Base-by-base conservation (phyloP, 2,113 vertebrate genomes). In the Sminthopsis crassicaudata region DNA sequence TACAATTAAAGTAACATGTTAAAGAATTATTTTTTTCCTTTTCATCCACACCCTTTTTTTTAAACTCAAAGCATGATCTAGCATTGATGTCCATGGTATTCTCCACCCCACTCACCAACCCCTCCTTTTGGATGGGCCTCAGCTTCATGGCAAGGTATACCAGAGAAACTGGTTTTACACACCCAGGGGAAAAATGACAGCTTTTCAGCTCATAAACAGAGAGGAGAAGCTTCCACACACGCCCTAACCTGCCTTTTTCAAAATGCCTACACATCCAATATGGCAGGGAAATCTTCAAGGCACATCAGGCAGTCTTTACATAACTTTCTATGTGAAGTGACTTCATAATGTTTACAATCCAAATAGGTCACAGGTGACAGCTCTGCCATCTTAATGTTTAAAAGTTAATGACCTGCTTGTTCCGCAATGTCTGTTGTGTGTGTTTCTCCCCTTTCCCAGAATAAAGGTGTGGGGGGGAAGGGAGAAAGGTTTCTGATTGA, bases 111-210 rank as follows among this genome's bases (percentile, higher is more conserved):
- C 19, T 91, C 90, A 53, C 42, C 27, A 60, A 76, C 50, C 91
- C 90, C 95, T 94, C 93, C 94, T 95, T 91, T 92, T 52, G 23
- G 88, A 95, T 90, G 92, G 90, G 4, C 92, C 91, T 97, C 48
- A 95, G 96, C 97, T 98, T 96, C 0, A 0, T 88, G n/a, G 95
- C 97, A 96, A 0, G 89, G 96, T 91, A 50, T 96, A 98, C 98
- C 91, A 90, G 99, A 4, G 0, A 92, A 99, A 99, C 99, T 96
- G 98, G 99, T 99, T 99, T 96, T 97, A 98, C 98, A 98, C 97
- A 22, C 98, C 98, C 98, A 97, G 97, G 96, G 97, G 97, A 95
- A 98, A 98, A 97, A 98, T 98, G 98, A 98, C 97, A 98, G 97
- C 95, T 96, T 95, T 96, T 94, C 30, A 0, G 90, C 97, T 98